Percentiles rank a stretch among this genome's conserved stretches.
Evolutionary conservation across 2,797 vertebrate species (phyloP).

Genomic region (Rhincodon typus): DNA sequence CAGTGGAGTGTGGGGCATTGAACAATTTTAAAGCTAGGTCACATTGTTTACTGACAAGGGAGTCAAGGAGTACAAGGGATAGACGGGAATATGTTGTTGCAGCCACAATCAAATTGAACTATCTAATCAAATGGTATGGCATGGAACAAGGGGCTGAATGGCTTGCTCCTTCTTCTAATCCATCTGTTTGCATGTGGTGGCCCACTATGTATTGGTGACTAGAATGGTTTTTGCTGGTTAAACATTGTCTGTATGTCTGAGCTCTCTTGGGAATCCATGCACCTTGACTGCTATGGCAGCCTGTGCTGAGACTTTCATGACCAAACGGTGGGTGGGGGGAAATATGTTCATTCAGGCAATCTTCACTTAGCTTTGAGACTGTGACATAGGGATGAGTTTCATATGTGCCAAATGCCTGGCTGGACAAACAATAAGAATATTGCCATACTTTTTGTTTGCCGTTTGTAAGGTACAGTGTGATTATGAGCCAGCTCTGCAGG

Average conservation of each 20-base stretch:
- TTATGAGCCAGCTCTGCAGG: neutral
- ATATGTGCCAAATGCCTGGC: neutral
- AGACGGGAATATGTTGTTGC: too few species aligned
- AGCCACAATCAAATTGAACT: too few species aligned
- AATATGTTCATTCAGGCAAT: neutral
- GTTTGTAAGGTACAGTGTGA: neutral
- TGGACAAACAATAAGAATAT: neutral
- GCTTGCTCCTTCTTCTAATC: too few species aligned
- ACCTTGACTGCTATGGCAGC: neutral
- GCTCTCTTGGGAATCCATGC: too few species aligned
- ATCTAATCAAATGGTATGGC: too few species aligned
- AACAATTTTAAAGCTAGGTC: too few species aligned
- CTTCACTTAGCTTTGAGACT: neutral
- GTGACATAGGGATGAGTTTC: neutral
- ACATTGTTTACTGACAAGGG: too few species aligned
- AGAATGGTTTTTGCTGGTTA: neutral
- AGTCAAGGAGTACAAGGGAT: too few species aligned
- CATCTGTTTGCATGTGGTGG: too few species aligned
- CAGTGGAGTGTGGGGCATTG: too few species aligned
- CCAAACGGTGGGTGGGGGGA: too few species aligned
- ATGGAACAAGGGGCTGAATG: too few species aligned
- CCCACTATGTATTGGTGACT: neutral
- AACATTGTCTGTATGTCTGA: neutral
- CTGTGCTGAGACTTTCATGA: neutral
- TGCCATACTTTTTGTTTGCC: neutral